Base-by-base conservation (phyloP, 1,140 invertebrate genomes). In the Cataglyphis hispanica region DNA sequence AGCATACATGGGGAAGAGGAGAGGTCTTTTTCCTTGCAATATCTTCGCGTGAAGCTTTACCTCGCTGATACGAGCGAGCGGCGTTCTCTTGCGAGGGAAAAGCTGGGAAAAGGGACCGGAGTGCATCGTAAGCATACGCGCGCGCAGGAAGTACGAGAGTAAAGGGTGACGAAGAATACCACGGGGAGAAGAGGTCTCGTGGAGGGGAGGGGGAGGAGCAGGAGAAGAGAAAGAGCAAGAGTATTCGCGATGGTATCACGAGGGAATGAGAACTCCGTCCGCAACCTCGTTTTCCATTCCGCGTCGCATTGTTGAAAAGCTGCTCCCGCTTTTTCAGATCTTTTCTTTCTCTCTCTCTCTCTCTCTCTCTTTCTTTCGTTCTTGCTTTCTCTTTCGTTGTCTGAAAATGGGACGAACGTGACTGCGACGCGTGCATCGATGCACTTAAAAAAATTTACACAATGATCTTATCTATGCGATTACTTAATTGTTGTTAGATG, bases 251-350 rank as follows among this genome's bases (percentile, higher is more conserved):
- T 40, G 53, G 61, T 89, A 87, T 90, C 85, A 84, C 76, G 77
- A 77, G 76, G 84, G 88, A 89, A 89, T 64, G 85, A 87, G 89
- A 86, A 86, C 89, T 87, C 66, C 56, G 86, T 50, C 76, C 86
- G 88, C 81, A 90, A 85, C 89, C 89, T 87, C 88, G 89, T 87
- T 90, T 86, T 85, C 89, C 72, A 85, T 87, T 89, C 89, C 83
- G 88, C n/a, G 75, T 31, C 85, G 58, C 81, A 37, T 72, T 72
- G 83, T 87, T 90, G 86, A 90, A 90, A 89, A 89, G 76, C 81
- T 87, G 85, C 53, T 60, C 66, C 25, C 27, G 53, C 78, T n/a
- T 40, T 70, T 72, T 83, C 25, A 46, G 53, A 58, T 31, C 53
- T 81, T 66, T 67, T 60, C 64, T 75, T 58, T 61, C 56, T 58